These are phyloP conservation scores for Myotis daubentonii DNA, from an alignment of 2,797 vertebrate genomes.

Conservation along the genomic window DNA sequence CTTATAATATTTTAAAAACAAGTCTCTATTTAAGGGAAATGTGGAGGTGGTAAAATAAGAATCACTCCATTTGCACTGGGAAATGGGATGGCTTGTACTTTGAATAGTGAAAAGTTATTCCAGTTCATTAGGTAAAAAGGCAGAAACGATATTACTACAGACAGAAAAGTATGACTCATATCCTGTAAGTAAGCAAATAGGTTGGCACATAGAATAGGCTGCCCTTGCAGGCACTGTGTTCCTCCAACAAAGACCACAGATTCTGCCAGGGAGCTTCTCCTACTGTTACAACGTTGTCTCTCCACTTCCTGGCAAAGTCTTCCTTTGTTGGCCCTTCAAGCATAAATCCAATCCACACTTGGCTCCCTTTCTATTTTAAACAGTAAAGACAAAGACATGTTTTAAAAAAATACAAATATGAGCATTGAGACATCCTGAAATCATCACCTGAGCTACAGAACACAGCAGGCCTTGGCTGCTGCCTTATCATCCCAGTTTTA, in stretches of 20 bases:
- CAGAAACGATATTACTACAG: not conserved
- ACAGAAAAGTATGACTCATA: not conserved
- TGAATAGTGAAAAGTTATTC: not conserved
- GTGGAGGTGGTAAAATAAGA: not conserved
- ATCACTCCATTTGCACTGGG: not conserved
- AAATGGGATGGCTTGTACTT: not conserved
- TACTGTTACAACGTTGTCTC: not conserved
- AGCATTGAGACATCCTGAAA: not conserved
- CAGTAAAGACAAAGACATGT: not conserved
- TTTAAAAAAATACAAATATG: not conserved
- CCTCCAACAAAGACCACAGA: not conserved
- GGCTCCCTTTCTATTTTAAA: not conserved
- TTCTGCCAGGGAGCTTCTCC: not conserved
- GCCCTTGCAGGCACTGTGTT: not conserved
- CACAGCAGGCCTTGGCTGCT: not conserved
- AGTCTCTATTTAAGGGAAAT: not conserved
- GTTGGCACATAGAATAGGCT: not conserved
- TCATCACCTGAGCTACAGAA: not conserved
- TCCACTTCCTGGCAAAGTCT: not conserved
- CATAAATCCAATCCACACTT: not conserved
- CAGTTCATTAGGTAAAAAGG: not conserved
- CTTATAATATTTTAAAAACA: slow-evolving; percentile 2
- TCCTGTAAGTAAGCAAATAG: not conserved
- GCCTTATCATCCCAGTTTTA: not conserved
- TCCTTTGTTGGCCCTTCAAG: not conserved